A percentile compares a stretch with the other conserved stretches of the same genome.
Conservation (phyloP, 2,113 vertebrate species). For the Cyanocitta stelleri region DNA sequence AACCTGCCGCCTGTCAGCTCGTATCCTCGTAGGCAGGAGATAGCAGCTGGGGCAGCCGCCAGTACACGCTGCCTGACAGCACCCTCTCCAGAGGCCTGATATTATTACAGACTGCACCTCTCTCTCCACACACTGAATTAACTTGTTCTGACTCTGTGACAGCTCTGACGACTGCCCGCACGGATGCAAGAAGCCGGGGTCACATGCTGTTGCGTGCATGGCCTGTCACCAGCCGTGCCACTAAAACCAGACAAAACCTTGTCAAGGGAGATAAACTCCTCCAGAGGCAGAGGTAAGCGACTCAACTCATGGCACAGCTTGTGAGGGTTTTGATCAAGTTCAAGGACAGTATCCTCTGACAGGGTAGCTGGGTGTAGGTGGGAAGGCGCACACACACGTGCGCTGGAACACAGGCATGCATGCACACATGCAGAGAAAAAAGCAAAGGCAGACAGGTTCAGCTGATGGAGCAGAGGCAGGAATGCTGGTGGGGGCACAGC, state of each 20-base stretch:
- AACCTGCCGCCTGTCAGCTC: slow-evolving; percentile 53
- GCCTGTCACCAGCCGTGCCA: slow-evolving; percentile 66
- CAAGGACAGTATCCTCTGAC: slow-evolving; percentile 61
- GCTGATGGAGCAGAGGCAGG: neutral
- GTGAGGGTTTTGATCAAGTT: slow-evolving; percentile 65
- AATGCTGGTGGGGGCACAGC: neutral
- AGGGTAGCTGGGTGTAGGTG: neutral
- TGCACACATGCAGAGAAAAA: fast-evolving
- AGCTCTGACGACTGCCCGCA: slow-evolving; percentile 55
- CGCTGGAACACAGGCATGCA: fast-evolving
- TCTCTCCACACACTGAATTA: slow-evolving; percentile 67
- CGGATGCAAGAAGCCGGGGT: slow-evolving; percentile 55
- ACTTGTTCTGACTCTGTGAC: slow-evolving; percentile 78
- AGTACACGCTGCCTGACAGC: slow-evolving; percentile 50
- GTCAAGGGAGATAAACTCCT: slow-evolving; percentile 72
- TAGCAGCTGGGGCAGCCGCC: slow-evolving; percentile 30
- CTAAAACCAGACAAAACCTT: slow-evolving; percentile 70
- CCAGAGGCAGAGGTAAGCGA: slow-evolving; percentile 62
- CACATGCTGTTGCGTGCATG: slow-evolving; percentile 58
- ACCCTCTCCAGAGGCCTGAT: slow-evolving; percentile 72
- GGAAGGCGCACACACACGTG: neutral
- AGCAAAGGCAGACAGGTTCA: neutral
- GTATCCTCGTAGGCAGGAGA: neutral
- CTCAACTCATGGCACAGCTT: slow-evolving; percentile 14
- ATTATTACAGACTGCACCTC: slow-evolving; percentile 67